phyloP scores from a whole-genome alignment of 2,888 invertebrate genomes.

The Caenorhabditis becei region DNA sequence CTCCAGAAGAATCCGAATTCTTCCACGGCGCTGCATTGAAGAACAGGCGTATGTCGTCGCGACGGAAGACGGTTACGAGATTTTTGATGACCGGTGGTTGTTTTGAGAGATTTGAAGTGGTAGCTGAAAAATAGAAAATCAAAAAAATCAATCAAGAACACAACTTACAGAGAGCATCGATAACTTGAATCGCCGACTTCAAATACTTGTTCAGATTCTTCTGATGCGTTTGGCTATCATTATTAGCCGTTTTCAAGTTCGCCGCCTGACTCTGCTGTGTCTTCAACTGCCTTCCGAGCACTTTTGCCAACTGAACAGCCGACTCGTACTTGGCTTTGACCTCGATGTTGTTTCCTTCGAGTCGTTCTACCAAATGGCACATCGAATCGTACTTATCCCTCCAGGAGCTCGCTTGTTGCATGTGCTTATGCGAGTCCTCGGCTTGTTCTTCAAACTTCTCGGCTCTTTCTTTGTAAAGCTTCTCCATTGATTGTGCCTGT shows the following conservation, averaged over 20 bases:
- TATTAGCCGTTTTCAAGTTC: conserved; percentile 15
- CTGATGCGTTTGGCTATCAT: background rate
- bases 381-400: conserved; percentile 49
- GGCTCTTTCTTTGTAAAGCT: conserved; percentile 9
- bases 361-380: conserved; percentile 21
- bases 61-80: conserved; percentile 35
- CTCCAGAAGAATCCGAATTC: background rate
- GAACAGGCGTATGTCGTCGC: conserved; percentile 43
- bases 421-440: conserved; percentile 39
- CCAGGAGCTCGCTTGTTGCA: conserved; percentile 37
- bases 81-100: conserved; percentile 22
- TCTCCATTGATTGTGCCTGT: conserved; percentile 7
- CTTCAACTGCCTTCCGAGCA: conserved; percentile 17
- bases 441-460: conserved; percentile 12
- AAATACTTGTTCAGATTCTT: conserved; percentile 40
- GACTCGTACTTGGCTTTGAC: conserved; percentile 38
- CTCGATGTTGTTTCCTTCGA: conserved; percentile 30
- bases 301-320: conserved; percentile 19
- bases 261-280: conserved; percentile 15
- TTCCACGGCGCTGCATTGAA: conserved; percentile 37
- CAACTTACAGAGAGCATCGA: conserved; percentile 43
- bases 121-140: conserved; percentile 35
- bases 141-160: too few relatives aligned
- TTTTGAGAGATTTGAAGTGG: background rate
- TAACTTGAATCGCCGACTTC: conserved; percentile 35